Conservation (phyloP, 2,888 invertebrate genomes). For the Prionchulus punctatus region DNA sequence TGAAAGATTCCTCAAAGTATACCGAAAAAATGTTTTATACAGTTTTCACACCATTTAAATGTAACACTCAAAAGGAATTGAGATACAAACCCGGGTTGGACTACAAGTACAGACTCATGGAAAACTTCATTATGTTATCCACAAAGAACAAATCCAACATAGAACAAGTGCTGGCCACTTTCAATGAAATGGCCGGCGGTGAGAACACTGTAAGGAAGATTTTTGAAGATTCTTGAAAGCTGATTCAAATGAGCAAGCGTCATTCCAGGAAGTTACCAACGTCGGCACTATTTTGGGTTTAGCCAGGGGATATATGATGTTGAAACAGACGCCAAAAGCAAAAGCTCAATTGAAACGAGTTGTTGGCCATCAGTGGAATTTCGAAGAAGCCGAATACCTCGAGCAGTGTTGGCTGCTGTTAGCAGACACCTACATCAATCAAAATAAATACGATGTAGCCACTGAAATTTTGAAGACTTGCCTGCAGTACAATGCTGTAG, state of each 20-base stretch:
- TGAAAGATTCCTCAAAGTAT: slow-evolving; percentile 44
- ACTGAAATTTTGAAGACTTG: slow-evolving; percentile 51
- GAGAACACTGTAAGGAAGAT: background rate
- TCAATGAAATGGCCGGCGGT: slow-evolving; percentile 49
- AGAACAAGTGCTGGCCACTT: slow-evolving; percentile 64
- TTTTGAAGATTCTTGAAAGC: background rate
- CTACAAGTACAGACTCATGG: slow-evolving; percentile 38
- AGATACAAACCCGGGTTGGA: slow-evolving; percentile 20
- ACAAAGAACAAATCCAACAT: slow-evolving; percentile 65
- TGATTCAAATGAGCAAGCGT: background rate
- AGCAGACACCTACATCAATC: slow-evolving; percentile 71
- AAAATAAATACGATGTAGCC: slow-evolving; percentile 66
- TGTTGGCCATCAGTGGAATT: slow-evolving; percentile 67
- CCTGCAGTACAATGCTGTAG: slow-evolving; percentile 39
- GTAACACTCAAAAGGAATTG: slow-evolving; percentile 17
- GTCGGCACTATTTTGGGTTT: slow-evolving; percentile 71
- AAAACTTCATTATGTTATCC: slow-evolving; percentile 64
- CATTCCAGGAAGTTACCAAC: slow-evolving; percentile 30
- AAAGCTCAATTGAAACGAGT: slow-evolving; percentile 79
- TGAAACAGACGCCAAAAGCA: slow-evolving; percentile 77
- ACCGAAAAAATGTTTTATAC: background rate
- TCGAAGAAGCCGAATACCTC: slow-evolving; percentile 85
- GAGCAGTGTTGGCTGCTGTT: slow-evolving; percentile 85
- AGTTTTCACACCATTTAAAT: background rate
- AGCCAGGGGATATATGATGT: slow-evolving; percentile 62